Conservation (phyloP, 1,140 invertebrate genomes). For the Drosophila melanica region DNA sequence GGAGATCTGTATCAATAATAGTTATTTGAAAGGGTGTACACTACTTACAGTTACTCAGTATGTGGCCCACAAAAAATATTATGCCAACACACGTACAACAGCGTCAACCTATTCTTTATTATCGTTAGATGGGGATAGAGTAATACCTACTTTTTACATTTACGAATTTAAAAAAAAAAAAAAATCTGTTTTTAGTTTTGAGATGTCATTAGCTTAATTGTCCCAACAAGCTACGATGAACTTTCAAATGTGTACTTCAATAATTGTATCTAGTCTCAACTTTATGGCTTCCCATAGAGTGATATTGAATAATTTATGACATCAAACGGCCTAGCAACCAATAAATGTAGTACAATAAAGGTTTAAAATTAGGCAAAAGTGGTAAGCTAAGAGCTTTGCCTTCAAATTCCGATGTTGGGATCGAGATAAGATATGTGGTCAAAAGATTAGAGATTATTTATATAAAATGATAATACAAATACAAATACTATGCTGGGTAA, state of each 20-base stretch:
- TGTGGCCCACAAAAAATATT: not conserved
- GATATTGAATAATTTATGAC: conserved; percentile 36
- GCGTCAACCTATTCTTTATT: not conserved
- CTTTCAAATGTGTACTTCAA: not conserved
- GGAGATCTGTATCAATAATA: conserved; percentile 3
- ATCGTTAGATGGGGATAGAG: too few species aligned
- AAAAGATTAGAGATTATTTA: conserved; percentile 25
- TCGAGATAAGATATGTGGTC: conserved; percentile 58
- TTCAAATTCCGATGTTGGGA: conserved; percentile 2
- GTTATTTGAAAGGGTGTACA: not conserved
- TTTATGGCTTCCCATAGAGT: conserved; percentile 21
- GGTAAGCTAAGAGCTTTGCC: conserved; percentile 10
- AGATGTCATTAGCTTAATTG: conserved; percentile 31
- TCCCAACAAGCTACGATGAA: conserved; percentile 8
- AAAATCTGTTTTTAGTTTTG: conserved; percentile 6
- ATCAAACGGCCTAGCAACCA: conserved; percentile 15
- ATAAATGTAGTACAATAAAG: conserved; percentile 9
- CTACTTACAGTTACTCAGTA: conserved; percentile 14
- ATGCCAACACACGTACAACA: not conserved
- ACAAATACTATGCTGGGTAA: not conserved
- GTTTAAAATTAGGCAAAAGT: not conserved
- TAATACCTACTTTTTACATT: not conserved
- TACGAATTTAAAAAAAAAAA: not conserved
- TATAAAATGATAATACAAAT: not conserved
- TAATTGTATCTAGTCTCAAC: not conserved